Evolutionary conservation across 2,888 invertebrate genomes (phyloP).

Genomic region (Parnassius orleans): DNA sequence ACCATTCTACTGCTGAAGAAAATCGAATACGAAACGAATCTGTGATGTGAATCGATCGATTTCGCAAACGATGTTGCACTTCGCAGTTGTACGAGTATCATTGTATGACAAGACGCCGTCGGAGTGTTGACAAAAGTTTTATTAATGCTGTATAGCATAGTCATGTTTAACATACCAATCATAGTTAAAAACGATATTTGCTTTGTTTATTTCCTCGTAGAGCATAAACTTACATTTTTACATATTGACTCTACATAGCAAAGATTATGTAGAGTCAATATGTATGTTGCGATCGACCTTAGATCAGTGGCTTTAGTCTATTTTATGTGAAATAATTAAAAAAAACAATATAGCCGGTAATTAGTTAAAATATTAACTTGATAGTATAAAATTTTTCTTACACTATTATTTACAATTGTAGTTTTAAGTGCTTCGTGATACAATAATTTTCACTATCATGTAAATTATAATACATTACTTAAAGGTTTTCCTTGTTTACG

Average conservation of each 20-base stretch:
- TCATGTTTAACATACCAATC: too few relatives aligned
- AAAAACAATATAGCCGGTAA: constrained; percentile 16
- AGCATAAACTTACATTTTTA: too few relatives aligned
- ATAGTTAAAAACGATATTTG: too few relatives aligned
- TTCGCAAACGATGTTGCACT: constrained; percentile 22
- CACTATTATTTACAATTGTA: too few relatives aligned
- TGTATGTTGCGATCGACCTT: constrained; percentile 34
- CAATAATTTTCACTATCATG: constrained; percentile 5
- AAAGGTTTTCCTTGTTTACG: background rate
- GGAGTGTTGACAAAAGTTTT: constrained; percentile 22
- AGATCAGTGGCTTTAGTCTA: constrained; percentile 31
- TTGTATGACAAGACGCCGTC: constrained; percentile 24
- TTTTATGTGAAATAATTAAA: constrained; percentile 19
- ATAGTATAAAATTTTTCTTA: constrained; percentile 6
- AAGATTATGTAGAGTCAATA: constrained; percentile 17
- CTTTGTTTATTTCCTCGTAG: background rate
- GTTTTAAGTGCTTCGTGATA: background rate
- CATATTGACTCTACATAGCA: too few relatives aligned
- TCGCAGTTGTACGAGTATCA: background rate
- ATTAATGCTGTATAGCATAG: constrained; percentile 8
- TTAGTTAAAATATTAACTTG: constrained; percentile 23
- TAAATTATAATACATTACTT: background rate
- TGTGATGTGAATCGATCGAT: constrained; percentile 17
- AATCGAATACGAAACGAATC: constrained; percentile 18
- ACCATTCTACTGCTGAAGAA: constrained; percentile 33